These are phyloP conservation scores for Epinephelus coioides DNA, from an alignment of 2,797 vertebrate genomes.

Conservation along the genomic window DNA sequence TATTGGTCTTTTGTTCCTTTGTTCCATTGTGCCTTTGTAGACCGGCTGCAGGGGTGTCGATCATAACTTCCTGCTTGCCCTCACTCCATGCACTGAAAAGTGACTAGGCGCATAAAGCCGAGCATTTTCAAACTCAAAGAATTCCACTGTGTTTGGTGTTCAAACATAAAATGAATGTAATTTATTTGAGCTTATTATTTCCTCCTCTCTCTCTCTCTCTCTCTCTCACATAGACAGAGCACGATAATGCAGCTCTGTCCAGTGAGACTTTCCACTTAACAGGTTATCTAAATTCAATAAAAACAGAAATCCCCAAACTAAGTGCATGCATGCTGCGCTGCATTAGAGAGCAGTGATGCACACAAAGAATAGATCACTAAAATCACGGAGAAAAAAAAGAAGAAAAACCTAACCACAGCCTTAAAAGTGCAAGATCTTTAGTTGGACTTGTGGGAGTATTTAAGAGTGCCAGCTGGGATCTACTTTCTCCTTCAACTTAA, in stretches of 20 bases:
- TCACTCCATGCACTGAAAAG: slow-evolving; percentile 53
- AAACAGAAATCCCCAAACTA: slow-evolving; percentile 74
- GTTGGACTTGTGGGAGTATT: slow-evolving; percentile 30
- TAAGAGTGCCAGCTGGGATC: background rate
- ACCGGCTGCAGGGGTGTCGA: slow-evolving; percentile 49
- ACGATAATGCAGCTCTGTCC: slow-evolving; percentile 57
- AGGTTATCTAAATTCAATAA: slow-evolving; percentile 81
- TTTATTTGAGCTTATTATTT: slow-evolving; percentile 62
- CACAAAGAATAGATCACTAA: slow-evolving; percentile 19
- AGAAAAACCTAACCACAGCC: slow-evolving; percentile 23
- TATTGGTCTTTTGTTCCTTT: slow-evolving; percentile 79
- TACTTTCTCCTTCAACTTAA: slow-evolving; percentile 30
- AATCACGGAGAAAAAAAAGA: slow-evolving; percentile 14
- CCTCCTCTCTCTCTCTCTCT: slow-evolving; percentile 15
- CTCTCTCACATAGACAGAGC: slow-evolving; percentile 44
- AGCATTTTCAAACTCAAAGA: slow-evolving; percentile 26
- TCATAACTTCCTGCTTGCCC: slow-evolving; percentile 58
- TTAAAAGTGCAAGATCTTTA: slow-evolving; percentile 27
- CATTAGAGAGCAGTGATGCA: slow-evolving; percentile 68
- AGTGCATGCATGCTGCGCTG: slow-evolving; percentile 73
- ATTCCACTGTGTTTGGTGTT: slow-evolving; percentile 42
- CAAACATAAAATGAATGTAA: slow-evolving; percentile 51
- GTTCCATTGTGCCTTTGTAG: slow-evolving; percentile 63
- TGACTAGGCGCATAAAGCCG: slow-evolving; percentile 19
- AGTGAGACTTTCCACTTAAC: slow-evolving; percentile 62